Base-by-base conservation (phyloP, 1,140 invertebrate species). In the Sycophaga agraensis region DNA sequence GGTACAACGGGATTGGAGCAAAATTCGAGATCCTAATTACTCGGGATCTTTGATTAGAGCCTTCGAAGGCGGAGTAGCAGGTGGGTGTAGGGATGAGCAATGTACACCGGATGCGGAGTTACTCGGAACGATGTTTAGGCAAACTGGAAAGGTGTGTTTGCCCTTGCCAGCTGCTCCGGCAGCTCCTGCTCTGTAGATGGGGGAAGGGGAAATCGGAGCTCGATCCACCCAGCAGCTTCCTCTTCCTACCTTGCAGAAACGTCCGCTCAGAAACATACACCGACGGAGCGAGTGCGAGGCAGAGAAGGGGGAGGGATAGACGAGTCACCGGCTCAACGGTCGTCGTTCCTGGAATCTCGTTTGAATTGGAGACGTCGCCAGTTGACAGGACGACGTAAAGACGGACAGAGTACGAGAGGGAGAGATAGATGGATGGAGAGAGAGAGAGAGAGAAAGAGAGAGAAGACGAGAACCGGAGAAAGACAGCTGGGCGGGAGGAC, bases 51-150 rank as follows among this genome's bases (percentile, higher is more conserved):
- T 54, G 59, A 60, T 60, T 60, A 60, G 35, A 53, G 49, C 31
- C n/a, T 5, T 14, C 28, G 35, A 19, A 7, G 56, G 37, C 14
- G 46, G 46, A 24, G n/a, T n/a, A n/a, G n/a, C n/a, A n/a, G n/a
- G n/a, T n/a, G n/a, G n/a, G n/a, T n/a, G n/a, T n/a, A n/a, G n/a
- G 14, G 40, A 60, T 54, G 59, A 60, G 50, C 59, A 60, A 46
- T 43, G 42, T 46, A 54, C 19, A 59, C 39, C 12, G 40, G 28
- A n/a, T 11, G 7, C 11, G 35, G 12, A 42, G 16, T 53, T 46
- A 46, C 35, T 14, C 19, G 26, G 35, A 42, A 51, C 57, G 26
- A 51, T 35, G 57, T 8, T 51, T 51, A 31, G 28, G 28, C 28
- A 31, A 31, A 11, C 5, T 4, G 28, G 16, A 37, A 53, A 45